Conservation (phyloP, 2,797 vertebrate species). For the Enteromius radiatus region DNA sequence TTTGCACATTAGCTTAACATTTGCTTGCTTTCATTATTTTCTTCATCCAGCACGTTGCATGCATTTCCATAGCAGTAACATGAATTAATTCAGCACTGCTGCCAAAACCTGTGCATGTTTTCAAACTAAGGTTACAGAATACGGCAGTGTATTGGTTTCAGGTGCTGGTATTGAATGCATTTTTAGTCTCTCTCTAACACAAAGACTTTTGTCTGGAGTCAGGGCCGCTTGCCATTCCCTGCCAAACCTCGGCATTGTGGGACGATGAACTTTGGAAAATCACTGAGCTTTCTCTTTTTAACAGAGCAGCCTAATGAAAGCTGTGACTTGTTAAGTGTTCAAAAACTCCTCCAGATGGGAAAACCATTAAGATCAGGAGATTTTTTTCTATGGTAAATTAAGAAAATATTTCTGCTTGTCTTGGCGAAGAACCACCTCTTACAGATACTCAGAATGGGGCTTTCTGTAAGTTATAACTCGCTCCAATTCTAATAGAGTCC, state of each 20-base stretch:
- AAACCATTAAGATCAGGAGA: slow-evolving; percentile 60
- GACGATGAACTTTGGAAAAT: slow-evolving; percentile 56
- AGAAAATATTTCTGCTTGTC: slow-evolving; percentile 63
- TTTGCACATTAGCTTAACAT: background rate
- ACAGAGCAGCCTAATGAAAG: slow-evolving; percentile 59
- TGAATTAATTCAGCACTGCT: slow-evolving; percentile 33
- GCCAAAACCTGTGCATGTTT: slow-evolving; percentile 19
- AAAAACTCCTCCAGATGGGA: slow-evolving; percentile 59
- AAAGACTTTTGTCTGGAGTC: slow-evolving; percentile 59
- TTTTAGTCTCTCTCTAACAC: slow-evolving; percentile 49
- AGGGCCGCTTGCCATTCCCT: slow-evolving; percentile 46
- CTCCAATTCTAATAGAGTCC: slow-evolving; percentile 53
- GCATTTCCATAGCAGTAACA: slow-evolving; percentile 1
- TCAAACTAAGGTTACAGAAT: slow-evolving; percentile 12
- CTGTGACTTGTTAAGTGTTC: slow-evolving; percentile 58
- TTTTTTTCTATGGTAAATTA: slow-evolving; percentile 61
- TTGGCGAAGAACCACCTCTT: slow-evolving; percentile 60
- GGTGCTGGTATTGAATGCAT: slow-evolving; percentile 44
- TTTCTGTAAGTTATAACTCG: slow-evolving; percentile 54
- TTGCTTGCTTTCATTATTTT: background rate
- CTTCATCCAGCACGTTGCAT: background rate
- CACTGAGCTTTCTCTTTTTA: slow-evolving; percentile 57
- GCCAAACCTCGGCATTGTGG: slow-evolving; percentile 53
- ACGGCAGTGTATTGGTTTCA: slow-evolving; percentile 40
- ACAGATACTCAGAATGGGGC: slow-evolving; percentile 50